A percentile compares a stretch with the other conserved stretches of the same genome.
Conservation (phyloP, 2,113 vertebrate genomes). For the Podiceps cristatus region DNA sequence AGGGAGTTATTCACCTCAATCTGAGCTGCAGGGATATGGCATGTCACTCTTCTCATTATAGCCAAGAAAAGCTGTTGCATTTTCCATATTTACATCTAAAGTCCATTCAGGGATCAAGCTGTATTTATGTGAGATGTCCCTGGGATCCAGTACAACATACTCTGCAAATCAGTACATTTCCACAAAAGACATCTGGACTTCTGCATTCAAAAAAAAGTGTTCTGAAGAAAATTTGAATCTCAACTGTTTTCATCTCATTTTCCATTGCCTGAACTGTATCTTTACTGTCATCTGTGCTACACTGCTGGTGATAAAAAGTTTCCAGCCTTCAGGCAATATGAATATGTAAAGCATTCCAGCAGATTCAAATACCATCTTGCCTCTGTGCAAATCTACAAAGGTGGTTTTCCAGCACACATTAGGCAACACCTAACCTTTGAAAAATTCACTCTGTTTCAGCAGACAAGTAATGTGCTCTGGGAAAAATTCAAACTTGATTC, state of each 20-base stretch:
- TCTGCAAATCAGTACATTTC: background rate
- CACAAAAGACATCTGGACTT: background rate
- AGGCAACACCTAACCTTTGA: constrained; percentile 3
- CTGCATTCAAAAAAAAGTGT: background rate
- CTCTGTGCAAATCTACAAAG: constrained; percentile 12
- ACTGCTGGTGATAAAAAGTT: constrained; percentile 39
- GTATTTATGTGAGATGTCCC: background rate
- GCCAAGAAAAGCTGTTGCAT: background rate
- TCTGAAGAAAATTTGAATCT: background rate
- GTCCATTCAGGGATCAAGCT: background rate
- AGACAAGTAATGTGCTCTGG: background rate
- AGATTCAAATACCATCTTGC: constrained; percentile 11
- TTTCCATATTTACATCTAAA: background rate
- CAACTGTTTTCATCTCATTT: constrained; percentile 7
- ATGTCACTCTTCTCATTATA: background rate
- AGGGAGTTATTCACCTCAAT: background rate
- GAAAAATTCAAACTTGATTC: background rate
- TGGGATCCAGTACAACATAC: background rate
- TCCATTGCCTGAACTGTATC: constrained; percentile 13
- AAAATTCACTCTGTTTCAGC: background rate
- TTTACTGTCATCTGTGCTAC: constrained; percentile 34
- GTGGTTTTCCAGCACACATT: background rate
- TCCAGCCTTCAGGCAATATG: constrained; percentile 7
- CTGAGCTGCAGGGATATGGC: background rate
- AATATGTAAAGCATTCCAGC: constrained; percentile 50